These are phyloP conservation scores for Euwallacea fornicatus DNA, from an alignment of 1,140 invertebrate species.

Conservation along the genomic window DNA sequence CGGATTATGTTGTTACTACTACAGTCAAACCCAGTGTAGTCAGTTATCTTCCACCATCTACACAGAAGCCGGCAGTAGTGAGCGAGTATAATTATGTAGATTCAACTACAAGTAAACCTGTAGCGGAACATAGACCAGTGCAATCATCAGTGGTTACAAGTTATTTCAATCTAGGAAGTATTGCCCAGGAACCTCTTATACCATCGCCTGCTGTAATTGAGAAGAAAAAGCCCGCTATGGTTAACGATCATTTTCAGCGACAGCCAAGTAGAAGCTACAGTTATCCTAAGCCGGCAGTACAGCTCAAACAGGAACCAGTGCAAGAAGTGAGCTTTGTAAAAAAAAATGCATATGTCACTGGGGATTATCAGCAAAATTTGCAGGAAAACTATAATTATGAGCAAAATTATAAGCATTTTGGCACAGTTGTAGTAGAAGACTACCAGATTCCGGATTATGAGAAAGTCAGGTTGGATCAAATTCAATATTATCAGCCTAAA, in stretches of 20 bases:
- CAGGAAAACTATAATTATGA: constrained; percentile 20
- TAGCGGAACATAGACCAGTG: not conserved
- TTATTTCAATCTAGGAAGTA: constrained; percentile 17
- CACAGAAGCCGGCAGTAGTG: constrained; percentile 3
- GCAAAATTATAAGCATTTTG: constrained; percentile 3
- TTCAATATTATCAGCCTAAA: constrained; percentile 28
- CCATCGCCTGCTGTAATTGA: not conserved
- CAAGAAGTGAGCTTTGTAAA: constrained; percentile 56
- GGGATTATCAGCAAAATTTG: constrained; percentile 34
- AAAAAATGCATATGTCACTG: constrained; percentile 57
- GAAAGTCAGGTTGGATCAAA: constrained; percentile 16
- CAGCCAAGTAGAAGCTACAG: constrained; percentile 50
- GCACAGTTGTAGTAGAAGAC: constrained; percentile 31
- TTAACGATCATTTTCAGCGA: constrained; percentile 37
- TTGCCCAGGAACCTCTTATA: constrained; percentile 31
- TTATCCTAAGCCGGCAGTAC: constrained; percentile 54
- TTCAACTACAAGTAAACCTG: not conserved
- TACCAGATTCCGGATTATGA: constrained; percentile 36
- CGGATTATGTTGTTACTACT: not conserved
- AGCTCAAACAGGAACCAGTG: constrained; percentile 54
- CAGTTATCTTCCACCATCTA: not conserved
- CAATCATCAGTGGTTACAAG: constrained; percentile 40
- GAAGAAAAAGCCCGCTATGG: constrained; percentile 16
- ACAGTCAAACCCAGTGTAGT: not conserved
- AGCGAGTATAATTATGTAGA: not conserved